Conservation (phyloP, 2,888 invertebrate species). For the Meteorus colon region DNA sequence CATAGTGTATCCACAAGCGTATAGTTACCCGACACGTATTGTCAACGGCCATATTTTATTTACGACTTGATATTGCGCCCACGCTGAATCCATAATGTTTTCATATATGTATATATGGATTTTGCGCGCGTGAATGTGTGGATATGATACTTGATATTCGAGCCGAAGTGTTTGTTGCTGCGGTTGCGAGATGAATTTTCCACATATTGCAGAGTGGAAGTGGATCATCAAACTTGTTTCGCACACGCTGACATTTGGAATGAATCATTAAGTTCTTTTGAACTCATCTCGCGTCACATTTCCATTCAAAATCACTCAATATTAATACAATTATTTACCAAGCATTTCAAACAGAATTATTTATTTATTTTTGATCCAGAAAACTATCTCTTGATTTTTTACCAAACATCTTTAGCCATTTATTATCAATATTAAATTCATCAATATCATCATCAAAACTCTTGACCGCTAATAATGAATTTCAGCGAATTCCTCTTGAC, state of each 20-base stretch:
- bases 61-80: conserved; percentile 55
- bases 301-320: too few species aligned
- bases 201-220: neutral
- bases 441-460: too few species aligned
- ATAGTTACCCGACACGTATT: conserved; percentile 57
- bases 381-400: too few species aligned
- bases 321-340: too few species aligned
- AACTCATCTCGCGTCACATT: too few species aligned
- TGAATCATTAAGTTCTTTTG: too few species aligned
- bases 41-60: conserved; percentile 59
- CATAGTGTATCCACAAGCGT: conserved; percentile 42
- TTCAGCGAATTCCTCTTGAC: too few species aligned
- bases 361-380: too few species aligned
- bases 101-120: neutral
- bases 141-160: conserved; percentile 44
- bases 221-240: neutral
- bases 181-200: conserved; percentile 27
- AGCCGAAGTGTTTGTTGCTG: conserved; percentile 28
- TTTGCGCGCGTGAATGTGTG: neutral
- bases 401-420: too few species aligned
- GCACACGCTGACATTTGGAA: neutral
- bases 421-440: too few species aligned
- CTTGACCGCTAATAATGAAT: too few species aligned
- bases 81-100: conserved; percentile 53
- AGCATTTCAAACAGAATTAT: too few species aligned